Evolutionary conservation across 2,113 vertebrate genomes (phyloP).

Genomic region (Cygnus atratus): DNA sequence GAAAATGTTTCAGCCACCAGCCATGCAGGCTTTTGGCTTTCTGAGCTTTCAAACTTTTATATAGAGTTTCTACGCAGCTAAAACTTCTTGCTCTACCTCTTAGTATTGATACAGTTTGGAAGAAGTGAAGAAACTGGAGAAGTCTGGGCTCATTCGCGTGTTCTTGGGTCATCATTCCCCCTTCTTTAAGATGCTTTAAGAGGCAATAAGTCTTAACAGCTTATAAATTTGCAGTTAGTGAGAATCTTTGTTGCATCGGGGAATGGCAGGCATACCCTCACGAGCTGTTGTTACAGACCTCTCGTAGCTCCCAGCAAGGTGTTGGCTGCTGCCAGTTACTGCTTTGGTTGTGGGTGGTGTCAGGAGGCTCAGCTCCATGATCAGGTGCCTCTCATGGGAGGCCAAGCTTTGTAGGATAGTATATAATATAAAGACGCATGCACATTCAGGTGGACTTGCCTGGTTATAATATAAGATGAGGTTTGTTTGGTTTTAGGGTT

Average conservation of each 20-base stretch:
- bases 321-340: neutral
- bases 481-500: neutral
- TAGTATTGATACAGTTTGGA: neutral
- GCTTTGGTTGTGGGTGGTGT: neutral
- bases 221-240: neutral
- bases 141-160: neutral
- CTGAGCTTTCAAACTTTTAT: neutral
- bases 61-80: neutral
- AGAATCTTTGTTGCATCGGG: neutral
- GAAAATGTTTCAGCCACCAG: neutral
- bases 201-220: neutral
- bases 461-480: neutral
- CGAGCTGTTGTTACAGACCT: neutral
- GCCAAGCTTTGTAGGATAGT: neutral
- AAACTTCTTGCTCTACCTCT: neutral
- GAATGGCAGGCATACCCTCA: neutral
- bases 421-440: neutral
- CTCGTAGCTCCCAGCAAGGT: rapidly evolving
- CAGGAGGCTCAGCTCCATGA: neutral
- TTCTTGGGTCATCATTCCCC: neutral
- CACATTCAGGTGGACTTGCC: neutral
- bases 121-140: neutral
- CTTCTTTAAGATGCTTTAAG: neutral
- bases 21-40: neutral
- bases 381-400: rapidly evolving